Conservation (phyloP, 2,113 vertebrate species). For the Ovis canadensis region DNA sequence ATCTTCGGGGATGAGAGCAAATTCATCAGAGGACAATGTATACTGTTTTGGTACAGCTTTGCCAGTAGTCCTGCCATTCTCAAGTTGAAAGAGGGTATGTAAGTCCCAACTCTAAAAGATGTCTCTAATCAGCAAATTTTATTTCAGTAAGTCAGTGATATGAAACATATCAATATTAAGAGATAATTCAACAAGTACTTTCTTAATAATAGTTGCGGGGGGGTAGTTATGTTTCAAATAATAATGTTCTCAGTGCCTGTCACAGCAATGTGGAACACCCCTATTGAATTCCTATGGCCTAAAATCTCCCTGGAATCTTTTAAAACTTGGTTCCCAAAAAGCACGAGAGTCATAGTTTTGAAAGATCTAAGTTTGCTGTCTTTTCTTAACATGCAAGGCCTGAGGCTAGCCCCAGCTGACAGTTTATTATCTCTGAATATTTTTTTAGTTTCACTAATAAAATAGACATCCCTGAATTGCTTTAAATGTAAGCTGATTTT, state of each 20-base stretch:
- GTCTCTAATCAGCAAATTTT: not conserved
- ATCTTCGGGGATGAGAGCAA: constrained; percentile 13
- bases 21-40: not conserved
- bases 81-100: not conserved
- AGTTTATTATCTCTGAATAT: not conserved
- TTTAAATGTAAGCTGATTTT: not conserved
- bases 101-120: not conserved
- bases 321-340: not conserved
- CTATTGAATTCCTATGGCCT: not conserved
- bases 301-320: not conserved
- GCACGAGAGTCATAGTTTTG: not conserved
- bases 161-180: not conserved
- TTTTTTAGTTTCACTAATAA: constrained; percentile 11
- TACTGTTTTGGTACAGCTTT: not conserved
- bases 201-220: not conserved
- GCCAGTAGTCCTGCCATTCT: not conserved
- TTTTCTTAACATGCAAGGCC: not conserved
- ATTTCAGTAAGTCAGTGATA: not conserved
- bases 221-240: not conserved
- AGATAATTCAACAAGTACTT: not conserved
- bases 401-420: not conserved
- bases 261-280: not conserved
- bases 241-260: not conserved
- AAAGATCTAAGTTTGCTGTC: not conserved
- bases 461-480: not conserved